phyloP scores from a whole-genome alignment of 23 tunicate species.

The Aplidium turbinatum region DNA sequence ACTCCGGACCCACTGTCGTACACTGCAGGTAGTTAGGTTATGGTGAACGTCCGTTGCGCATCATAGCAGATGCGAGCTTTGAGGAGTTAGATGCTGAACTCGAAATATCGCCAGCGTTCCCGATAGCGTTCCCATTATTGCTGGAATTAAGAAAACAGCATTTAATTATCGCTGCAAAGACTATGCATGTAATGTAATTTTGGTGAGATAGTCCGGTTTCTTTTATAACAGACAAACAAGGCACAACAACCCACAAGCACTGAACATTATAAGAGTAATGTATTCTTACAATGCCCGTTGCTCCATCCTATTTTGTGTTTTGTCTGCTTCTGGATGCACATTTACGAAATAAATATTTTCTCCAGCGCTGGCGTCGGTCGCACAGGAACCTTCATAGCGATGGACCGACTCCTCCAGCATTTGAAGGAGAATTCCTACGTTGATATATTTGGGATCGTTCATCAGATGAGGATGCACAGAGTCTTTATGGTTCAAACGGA shows the following conservation, averaged over 20 bases:
- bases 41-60: too few relatives aligned
- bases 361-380: conserved; percentile 91
- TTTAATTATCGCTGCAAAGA: too few relatives aligned
- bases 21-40: conserved; percentile 97
- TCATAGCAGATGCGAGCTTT: too few relatives aligned
- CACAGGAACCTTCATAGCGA: conserved; percentile 89
- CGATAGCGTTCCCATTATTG: too few relatives aligned
- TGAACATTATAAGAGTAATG: background rate
- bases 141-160: too few relatives aligned
- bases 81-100: background rate
- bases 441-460: conserved; percentile 82
- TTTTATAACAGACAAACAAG: too few relatives aligned
- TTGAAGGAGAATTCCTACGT: conserved; percentile 50
- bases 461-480: conserved; percentile 81
- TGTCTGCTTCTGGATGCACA: background rate
- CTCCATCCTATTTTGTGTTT: background rate
- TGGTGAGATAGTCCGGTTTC: too few relatives aligned
- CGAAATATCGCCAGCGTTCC: too few relatives aligned
- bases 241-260: too few relatives aligned
- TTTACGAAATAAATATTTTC: background rate
- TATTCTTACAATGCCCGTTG: background rate
- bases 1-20: conserved; percentile 85
- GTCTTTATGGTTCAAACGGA: conserved; percentile 91
- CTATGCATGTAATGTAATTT: too few relatives aligned
- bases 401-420: conserved; percentile 84